A percentile compares a stretch with the other conserved stretches of the same genome.
Evolutionary conservation across 2,888 invertebrate species (phyloP).

Genomic region (Drosophila silvestris): DNA sequence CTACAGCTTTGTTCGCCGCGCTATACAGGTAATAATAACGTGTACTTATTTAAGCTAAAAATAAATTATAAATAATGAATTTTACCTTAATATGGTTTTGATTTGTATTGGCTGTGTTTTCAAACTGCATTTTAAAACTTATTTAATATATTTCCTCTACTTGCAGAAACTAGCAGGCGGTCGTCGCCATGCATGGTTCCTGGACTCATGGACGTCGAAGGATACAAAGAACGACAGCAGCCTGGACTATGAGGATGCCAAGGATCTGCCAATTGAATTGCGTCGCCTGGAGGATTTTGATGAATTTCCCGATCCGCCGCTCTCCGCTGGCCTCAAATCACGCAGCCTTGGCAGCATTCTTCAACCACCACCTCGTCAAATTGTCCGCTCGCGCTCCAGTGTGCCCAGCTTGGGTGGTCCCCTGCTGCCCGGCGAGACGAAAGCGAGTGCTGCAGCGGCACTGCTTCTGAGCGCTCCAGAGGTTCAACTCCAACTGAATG

Average conservation of each 20-base stretch:
- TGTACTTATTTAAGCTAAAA: background rate
- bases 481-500: conserved; percentile 50
- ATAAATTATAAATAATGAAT: background rate
- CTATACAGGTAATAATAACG: conserved; percentile 88
- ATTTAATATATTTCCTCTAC: background rate
- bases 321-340: conserved; percentile 90
- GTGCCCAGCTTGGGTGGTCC: conserved; percentile 88
- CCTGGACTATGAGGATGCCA: conserved; percentile 88
- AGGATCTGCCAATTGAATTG: conserved; percentile 94
- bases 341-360: conserved; percentile 94
- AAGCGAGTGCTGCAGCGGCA: conserved; percentile 48
- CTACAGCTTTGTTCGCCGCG: conserved; percentile 95
- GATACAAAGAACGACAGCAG: conserved; percentile 87
- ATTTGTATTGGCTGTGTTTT: background rate
- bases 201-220: conserved; percentile 91
- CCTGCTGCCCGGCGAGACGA: conserved; percentile 61
- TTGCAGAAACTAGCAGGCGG: conserved; percentile 91
- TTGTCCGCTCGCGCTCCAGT: conserved; percentile 91
- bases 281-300: conserved; percentile 91
- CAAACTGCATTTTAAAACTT: background rate
- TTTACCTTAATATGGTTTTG: background rate
- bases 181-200: conserved; percentile 90
- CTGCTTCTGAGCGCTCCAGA: conserved; percentile 56
- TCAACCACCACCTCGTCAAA: conserved; percentile 89
- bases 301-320: conserved; percentile 87